Evolutionary conservation across 1,140 invertebrate species (phyloP).

Genomic region (Philopotamus ludificatus): DNA sequence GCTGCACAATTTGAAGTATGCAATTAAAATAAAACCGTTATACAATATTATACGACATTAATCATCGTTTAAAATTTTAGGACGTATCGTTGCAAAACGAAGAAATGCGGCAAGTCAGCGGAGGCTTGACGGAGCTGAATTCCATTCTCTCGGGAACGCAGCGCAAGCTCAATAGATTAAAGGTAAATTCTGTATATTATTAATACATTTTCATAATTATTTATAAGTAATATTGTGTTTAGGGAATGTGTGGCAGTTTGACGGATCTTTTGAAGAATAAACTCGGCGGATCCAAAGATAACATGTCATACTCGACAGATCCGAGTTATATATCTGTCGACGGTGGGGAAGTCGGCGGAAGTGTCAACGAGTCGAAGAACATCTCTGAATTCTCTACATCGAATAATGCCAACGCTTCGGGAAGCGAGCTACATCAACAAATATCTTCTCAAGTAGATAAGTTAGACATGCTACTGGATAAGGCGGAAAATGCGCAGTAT

Average conservation of each 20-base stretch:
- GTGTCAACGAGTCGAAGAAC: constrained; percentile 40
- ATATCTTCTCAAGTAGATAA: constrained; percentile 64
- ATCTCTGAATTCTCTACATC: constrained; percentile 42
- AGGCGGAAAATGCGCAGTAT: constrained; percentile 66
- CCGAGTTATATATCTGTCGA: constrained; percentile 49
- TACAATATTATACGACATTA: background rate
- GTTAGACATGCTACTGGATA: constrained; percentile 62
- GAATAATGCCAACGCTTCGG: too few species aligned
- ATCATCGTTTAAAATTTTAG: constrained; percentile 40
- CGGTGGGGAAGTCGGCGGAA: too few species aligned
- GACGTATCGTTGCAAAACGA: constrained; percentile 58
- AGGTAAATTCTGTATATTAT: constrained; percentile 60
- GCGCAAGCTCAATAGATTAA: constrained; percentile 84
- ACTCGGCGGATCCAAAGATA: constrained; percentile 50
- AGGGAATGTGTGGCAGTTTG: constrained; percentile 67
- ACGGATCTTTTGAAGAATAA: constrained; percentile 63
- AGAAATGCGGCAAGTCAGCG: constrained; percentile 65
- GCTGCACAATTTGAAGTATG: constrained; percentile 38
- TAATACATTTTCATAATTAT: constrained; percentile 20
- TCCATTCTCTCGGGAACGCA: constrained; percentile 78
- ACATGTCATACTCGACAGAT: constrained; percentile 53
- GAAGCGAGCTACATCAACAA: constrained; percentile 57
- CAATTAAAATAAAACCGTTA: too few species aligned
- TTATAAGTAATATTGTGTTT: constrained; percentile 40
- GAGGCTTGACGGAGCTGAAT: constrained; percentile 82